phyloP scores from a whole-genome alignment of 2,888 invertebrate species.

The Tillus elongatus region DNA sequence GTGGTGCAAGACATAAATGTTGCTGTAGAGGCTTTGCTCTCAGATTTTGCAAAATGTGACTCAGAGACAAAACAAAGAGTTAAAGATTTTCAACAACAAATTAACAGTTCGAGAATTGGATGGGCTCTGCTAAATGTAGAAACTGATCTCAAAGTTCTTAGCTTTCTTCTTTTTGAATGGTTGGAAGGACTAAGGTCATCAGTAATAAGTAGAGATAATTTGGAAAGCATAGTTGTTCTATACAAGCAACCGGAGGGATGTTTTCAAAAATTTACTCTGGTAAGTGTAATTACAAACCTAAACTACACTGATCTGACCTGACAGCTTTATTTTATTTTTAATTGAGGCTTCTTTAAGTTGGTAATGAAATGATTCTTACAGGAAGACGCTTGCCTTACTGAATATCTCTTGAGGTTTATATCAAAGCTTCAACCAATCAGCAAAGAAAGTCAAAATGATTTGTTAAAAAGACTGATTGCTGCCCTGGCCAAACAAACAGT shows the following conservation, averaged over 20 bases:
- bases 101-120: conserved; percentile 58
- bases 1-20: conserved; percentile 26
- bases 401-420: conserved; percentile 62
- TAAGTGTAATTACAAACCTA: too few relatives aligned
- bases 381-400: conserved; percentile 60
- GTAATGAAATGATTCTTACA: too few relatives aligned
- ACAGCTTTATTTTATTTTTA: too few relatives aligned
- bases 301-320: too few relatives aligned
- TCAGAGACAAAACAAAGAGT: conserved; percentile 47
- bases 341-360: too few relatives aligned
- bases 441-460: conserved; percentile 49
- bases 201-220: conserved; percentile 55
- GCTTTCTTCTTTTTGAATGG: conserved; percentile 65
- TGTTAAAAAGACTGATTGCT: conserved; percentile 56
- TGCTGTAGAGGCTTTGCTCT: conserved; percentile 48
- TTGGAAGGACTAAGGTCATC: conserved; percentile 64
- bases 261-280: conserved; percentile 49
- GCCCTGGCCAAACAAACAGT: conserved; percentile 60
- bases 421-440: conserved; percentile 56
- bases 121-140: conserved; percentile 58
- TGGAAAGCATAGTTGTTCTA: conserved; percentile 56
- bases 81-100: conserved; percentile 49
- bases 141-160: conserved; percentile 52
- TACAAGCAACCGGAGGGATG: conserved; percentile 54
- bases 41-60: conserved; percentile 50